These are phyloP conservation scores for Lordiphosa stackelbergi DNA, from an alignment of 1,140 invertebrate genomes.

Conservation along the genomic window DNA sequence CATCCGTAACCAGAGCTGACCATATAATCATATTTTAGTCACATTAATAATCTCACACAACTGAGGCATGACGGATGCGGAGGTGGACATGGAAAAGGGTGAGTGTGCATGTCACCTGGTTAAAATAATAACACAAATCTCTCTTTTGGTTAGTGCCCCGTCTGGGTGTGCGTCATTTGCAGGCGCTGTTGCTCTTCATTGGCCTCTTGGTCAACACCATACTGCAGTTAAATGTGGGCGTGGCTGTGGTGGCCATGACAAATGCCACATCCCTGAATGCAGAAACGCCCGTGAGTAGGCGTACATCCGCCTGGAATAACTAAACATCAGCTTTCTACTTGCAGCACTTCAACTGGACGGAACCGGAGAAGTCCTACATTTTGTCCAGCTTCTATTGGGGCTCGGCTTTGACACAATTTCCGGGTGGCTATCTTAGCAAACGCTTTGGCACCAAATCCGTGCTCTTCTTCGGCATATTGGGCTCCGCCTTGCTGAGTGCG, in stretches of 20 bases:
- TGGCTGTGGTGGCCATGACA: conserved; percentile 79
- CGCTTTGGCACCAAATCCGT: conserved; percentile 82
- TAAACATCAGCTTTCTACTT: neutral
- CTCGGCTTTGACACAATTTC: conserved; percentile 63
- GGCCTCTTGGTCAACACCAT: conserved; percentile 81
- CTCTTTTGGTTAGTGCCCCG: conserved; percentile 33
- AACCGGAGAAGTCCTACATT: conserved; percentile 78
- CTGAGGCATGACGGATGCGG: neutral
- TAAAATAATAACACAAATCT: conserved; percentile 1
- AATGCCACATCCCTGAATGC: conserved; percentile 46
- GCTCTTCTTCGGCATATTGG: conserved; percentile 79
- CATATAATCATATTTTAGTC: no score
- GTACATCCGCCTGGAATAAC: conserved; percentile 3
- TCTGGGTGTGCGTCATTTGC: conserved; percentile 82
- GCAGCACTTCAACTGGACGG: conserved; percentile 78
- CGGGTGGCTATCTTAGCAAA: conserved; percentile 59
- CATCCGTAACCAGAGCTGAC: no score
- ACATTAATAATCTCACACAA: no score
- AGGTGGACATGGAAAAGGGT: conserved; percentile 36
- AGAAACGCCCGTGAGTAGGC: conserved; percentile 65
- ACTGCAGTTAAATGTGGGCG: conserved; percentile 82
- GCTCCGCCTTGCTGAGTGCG: conserved; percentile 79
- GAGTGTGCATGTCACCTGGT: conserved; percentile 10
- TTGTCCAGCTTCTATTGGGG: conserved; percentile 83
- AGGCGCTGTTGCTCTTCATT: conserved; percentile 81